Evolutionary conservation across 1,140 invertebrate species (phyloP).

Genomic region (Antheraea mylitta): DNA sequence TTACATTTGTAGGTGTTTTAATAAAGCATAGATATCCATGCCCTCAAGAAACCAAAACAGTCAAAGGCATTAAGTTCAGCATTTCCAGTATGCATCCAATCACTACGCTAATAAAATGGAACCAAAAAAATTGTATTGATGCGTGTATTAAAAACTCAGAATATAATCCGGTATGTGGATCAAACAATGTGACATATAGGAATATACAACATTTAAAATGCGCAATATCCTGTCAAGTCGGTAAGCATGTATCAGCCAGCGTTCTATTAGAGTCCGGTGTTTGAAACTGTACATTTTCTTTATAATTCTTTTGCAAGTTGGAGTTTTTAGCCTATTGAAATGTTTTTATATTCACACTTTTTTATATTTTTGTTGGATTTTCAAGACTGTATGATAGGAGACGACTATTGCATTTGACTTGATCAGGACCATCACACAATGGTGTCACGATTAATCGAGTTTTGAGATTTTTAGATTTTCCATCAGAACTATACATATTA

Average conservation of each 20-base stretch:
- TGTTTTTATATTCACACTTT: too few species aligned
- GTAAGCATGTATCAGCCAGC: constrained; percentile 6
- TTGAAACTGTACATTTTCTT: too few species aligned
- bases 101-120: background rate
- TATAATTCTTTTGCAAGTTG: too few species aligned
- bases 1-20: background rate
- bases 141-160: constrained; percentile 76
- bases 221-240: constrained; percentile 66
- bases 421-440: too few species aligned
- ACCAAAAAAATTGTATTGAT: background rate
- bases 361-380: too few species aligned
- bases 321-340: too few species aligned
- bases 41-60: background rate
- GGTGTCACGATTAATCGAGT: too few species aligned
- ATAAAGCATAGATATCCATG: background rate
- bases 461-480: too few species aligned
- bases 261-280: too few species aligned
- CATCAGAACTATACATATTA: too few species aligned
- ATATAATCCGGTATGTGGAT: constrained; percentile 85
- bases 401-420: too few species aligned
- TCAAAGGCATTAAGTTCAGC: background rate
- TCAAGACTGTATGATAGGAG: too few species aligned
- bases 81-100: background rate
- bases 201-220: constrained; percentile 82
- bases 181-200: constrained; percentile 80